Base-by-base conservation (phyloP, 2,797 vertebrate genomes). In the Eupleurogrammus muticus region DNA sequence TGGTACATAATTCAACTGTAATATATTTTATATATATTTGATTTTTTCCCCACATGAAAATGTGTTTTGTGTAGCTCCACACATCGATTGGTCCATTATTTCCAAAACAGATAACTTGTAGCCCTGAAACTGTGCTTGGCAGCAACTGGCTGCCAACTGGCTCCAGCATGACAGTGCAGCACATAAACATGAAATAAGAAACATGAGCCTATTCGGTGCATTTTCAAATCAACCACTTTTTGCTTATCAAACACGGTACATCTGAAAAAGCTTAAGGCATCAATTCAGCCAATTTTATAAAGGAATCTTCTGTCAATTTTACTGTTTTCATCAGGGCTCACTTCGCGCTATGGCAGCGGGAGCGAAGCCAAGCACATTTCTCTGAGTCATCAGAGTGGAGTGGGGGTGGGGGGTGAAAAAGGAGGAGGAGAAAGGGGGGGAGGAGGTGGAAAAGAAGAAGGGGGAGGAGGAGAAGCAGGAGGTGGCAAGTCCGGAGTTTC, bases 311-410 rank as follows among this genome's bases (percentile, higher is more conserved):
- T 82, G 84, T 87, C 77, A 70, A 84, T 88, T 88, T 90, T 60
- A 53, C 66, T 23, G 36, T 84, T 90, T 92, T 88, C 82, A 82
- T 86, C 82, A 73, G 84, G 79, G 66, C 68, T 68, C 44, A 19
- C 71, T 84, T 86, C 84, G 84, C 4, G 77, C 73, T 85, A 73
- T 81, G 77, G 87, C 77, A 84, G 78, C n/a, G 7, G 83, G 75
- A 88, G 75, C 16, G 1, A 40, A 75, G 90, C 89, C 90, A 85
- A 93, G 90, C 92, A 93, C 92, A 93, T 92, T 92, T 93, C 89
- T 93, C 87, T 93, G 93, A 94, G 88, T 94, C 93, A 94, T 92
- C 90, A 70, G 60, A 69, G 50, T 24, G 66, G 50, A 6, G 6
- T 28, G 72, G 20, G 54, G 49, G 77, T 58, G 23, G 63, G 36